Conservation (phyloP, 2,113 vertebrate species). For the Oenanthe melanoleuca region DNA sequence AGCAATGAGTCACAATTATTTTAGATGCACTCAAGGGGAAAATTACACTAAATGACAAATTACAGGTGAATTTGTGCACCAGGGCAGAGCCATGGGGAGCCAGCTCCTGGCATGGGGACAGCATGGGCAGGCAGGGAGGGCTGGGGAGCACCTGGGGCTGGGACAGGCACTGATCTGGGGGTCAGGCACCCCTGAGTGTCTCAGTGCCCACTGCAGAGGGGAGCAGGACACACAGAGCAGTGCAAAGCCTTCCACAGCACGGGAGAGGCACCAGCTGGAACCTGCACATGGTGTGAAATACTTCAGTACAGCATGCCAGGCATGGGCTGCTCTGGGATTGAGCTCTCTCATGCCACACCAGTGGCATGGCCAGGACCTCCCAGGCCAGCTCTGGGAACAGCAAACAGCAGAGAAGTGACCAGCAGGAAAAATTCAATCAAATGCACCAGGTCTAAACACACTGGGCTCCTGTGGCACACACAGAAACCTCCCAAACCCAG, state of each 20-base stretch:
- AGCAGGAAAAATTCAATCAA: not conserved
- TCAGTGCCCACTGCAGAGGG: not conserved
- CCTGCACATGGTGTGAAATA: not conserved
- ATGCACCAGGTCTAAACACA: not conserved
- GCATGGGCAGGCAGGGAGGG: accelerated
- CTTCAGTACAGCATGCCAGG: not conserved
- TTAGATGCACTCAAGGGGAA: conserved; percentile 50
- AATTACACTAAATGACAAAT: conserved; percentile 61
- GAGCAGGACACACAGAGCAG: accelerated
- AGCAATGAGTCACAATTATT: conserved; percentile 54
- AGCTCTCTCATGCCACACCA: not conserved
- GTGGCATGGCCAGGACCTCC: not conserved
- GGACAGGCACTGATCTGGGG: not conserved
- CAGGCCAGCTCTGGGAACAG: not conserved
- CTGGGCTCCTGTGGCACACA: not conserved
- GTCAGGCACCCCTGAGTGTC: not conserved
- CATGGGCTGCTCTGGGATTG: not conserved
- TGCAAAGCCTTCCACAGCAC: not conserved
- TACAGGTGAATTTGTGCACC: not conserved
- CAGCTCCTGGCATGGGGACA: not conserved
- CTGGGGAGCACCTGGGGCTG: not conserved
- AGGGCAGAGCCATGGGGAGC: not conserved
- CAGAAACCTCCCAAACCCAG: not conserved
- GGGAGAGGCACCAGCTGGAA: not conserved
- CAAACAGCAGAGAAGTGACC: not conserved